Conservation (phyloP, 2,797 vertebrate genomes). For the Hozukius guyotensis region DNA sequence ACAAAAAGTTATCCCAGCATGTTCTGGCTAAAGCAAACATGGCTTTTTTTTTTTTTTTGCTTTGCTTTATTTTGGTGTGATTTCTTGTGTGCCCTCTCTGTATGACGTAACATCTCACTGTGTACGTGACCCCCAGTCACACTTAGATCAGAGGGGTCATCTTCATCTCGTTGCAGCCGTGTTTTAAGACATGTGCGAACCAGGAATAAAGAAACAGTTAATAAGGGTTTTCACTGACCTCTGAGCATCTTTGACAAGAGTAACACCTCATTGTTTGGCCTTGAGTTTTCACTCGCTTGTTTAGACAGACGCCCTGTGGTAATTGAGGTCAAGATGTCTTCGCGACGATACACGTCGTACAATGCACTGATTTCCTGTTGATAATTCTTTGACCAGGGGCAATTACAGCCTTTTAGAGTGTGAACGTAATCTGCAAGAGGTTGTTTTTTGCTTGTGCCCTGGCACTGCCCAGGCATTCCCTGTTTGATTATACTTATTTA, state of each 20-base stretch:
- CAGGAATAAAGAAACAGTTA: conserved; percentile 48
- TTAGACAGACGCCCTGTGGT: conserved; percentile 48
- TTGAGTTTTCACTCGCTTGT: conserved; percentile 53
- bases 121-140: not conserved
- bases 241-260: conserved; percentile 50
- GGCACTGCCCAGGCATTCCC: conserved; percentile 21
- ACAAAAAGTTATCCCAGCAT: not conserved
- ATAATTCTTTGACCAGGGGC: conserved; percentile 48
- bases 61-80: not conserved
- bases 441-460: conserved; percentile 29
- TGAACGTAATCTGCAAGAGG: conserved; percentile 17
- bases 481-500: conserved; percentile 24
- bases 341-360: not conserved
- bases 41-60: not conserved
- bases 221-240: conserved; percentile 58
- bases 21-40: not conserved
- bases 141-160: conserved; percentile 35
- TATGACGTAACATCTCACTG: conserved; percentile 8
- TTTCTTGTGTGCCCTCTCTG: not conserved
- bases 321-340: conserved; percentile 74
- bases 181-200: conserved; percentile 44
- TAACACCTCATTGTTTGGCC: conserved; percentile 67
- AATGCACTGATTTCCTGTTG: conserved; percentile 47
- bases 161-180: conserved; percentile 18
- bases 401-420: conserved; percentile 36